A percentile compares a stretch with the other conserved stretches of the same genome.
Evolutionary conservation across 2,888 invertebrate species (phyloP).

Genomic region (Camponotus fellah): DNA sequence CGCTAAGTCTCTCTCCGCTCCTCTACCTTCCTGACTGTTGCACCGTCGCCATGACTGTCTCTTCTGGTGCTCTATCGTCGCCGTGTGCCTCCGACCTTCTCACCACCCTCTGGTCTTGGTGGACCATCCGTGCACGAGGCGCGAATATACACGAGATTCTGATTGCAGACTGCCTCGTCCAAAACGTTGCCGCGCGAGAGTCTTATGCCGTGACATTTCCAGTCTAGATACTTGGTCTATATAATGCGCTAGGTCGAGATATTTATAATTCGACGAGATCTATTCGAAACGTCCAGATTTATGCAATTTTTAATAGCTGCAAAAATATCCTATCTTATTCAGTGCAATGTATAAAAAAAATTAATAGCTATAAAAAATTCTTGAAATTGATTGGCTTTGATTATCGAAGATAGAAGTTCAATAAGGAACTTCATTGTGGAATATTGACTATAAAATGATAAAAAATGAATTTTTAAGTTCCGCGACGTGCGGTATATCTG

Average conservation of each 20-base stretch:
- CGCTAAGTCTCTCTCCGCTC: slow-evolving; percentile 56
- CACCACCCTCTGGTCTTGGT: background rate
- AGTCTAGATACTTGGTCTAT: background rate
- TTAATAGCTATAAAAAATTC: background rate
- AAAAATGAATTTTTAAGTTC: background rate
- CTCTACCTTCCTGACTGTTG: slow-evolving; percentile 65
- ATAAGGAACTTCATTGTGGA: background rate
- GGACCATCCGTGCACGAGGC: slow-evolving; percentile 7
- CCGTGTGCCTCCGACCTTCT: slow-evolving; percentile 19
- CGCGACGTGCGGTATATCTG: background rate
- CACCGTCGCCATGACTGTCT: slow-evolving; percentile 55
- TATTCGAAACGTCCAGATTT: background rate
- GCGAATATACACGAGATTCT: slow-evolving; percentile 49
- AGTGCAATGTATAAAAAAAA: background rate
- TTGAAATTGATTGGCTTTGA: background rate
- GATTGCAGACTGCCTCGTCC: slow-evolving; percentile 54
- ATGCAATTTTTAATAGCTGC: background rate
- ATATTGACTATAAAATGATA: background rate
- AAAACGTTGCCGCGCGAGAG: slow-evolving; percentile 36
- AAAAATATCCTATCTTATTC: background rate
- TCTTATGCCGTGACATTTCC: slow-evolving; percentile 21
- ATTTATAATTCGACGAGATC: slow-evolving; percentile 40
- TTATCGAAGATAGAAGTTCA: background rate
- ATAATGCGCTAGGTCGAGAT: slow-evolving; percentile 27
- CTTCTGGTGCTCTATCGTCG: slow-evolving; percentile 50